Base-by-base conservation (phyloP, 2,888 invertebrate species). In the Tetramorium bicarinatum region DNA sequence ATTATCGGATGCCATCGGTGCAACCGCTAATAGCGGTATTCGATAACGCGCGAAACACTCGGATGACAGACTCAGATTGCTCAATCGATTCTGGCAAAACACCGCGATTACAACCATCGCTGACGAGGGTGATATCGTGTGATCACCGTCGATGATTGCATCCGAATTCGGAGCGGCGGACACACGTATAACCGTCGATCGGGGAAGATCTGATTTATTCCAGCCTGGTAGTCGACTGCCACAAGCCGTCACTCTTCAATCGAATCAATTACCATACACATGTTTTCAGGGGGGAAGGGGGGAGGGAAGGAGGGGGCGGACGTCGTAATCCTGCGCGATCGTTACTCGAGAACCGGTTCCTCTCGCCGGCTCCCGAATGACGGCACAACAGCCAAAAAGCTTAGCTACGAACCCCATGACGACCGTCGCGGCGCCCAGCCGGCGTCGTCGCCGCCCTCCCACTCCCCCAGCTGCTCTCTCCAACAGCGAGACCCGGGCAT, bases 321-420 rank as follows among this genome's bases (percentile, higher is more conserved):
- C 38, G 75, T 38, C 87, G 88, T 85, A 76, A 87, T 66, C 79
- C 75, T 54, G 83, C 59, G 34, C 84, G 89, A 89, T 89, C 88
- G 87, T 89, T 89, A 89, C 85, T 52, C 84, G 86, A 86, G 86
- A 84, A 84, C 79, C 85, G 86, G 86, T 82, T 77, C 38, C 49
- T 49, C 84, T 83, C 88, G 86, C 83, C 86, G 76, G 13, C 79
- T 82, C 84, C 83, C 79, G 84, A 76, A 82, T 80, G 84, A 80
- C 83, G 87, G 69, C 76, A 29, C 29, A 82, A 80, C 84, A 77
- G 87, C 85, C 90, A 88, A 90, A 89, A 89, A 87, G 88, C 85
- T 77, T 59, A 84, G 62, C 79, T 49, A 29, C 64, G 25, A 47
- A 72, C 72, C 72, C 66, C 66, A 77, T 76, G 82, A 86, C 80